Evolutionary conservation across 1,140 invertebrate genomes (phyloP).

Genomic region (Gonatopus flavifemur): DNA sequence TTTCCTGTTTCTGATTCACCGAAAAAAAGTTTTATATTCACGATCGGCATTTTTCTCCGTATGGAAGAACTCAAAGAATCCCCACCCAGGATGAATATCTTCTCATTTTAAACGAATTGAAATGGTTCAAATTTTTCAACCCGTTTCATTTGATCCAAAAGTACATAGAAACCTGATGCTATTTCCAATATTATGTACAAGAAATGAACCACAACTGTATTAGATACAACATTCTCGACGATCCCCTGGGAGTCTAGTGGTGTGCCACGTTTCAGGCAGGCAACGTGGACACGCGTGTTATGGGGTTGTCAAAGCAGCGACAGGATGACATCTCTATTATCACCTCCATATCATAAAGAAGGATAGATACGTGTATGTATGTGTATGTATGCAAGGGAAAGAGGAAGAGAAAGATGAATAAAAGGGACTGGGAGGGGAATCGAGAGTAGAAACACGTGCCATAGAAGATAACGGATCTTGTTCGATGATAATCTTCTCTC

Average conservation of each 20-base stretch:
- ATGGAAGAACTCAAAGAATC: too few relatives aligned
- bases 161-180: too few relatives aligned
- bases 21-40: too few relatives aligned
- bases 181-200: too few relatives aligned
- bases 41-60: too few relatives aligned
- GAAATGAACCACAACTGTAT: neutral
- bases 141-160: too few relatives aligned
- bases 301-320: conserved; percentile 54
- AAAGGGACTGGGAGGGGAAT: conserved; percentile 14
- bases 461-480: conserved; percentile 53
- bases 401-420: conserved; percentile 4
- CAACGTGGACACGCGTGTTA: conserved; percentile 42
- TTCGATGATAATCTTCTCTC: conserved; percentile 52
- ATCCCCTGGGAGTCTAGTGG: conserved; percentile 39
- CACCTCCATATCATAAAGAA: conserved; percentile 32
- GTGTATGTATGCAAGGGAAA: conserved; percentile 8
- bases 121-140: too few relatives aligned
- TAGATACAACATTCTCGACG: conserved; percentile 26
- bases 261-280: conserved; percentile 31
- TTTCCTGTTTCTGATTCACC: too few relatives aligned
- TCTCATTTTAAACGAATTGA: too few relatives aligned
- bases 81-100: too few relatives aligned
- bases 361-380: conserved; percentile 9
- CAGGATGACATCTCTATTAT: conserved; percentile 60
- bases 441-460: conserved; percentile 22